Conservation (phyloP, 2,797 vertebrate genomes). For the Bryconaethiops microstoma region DNA sequence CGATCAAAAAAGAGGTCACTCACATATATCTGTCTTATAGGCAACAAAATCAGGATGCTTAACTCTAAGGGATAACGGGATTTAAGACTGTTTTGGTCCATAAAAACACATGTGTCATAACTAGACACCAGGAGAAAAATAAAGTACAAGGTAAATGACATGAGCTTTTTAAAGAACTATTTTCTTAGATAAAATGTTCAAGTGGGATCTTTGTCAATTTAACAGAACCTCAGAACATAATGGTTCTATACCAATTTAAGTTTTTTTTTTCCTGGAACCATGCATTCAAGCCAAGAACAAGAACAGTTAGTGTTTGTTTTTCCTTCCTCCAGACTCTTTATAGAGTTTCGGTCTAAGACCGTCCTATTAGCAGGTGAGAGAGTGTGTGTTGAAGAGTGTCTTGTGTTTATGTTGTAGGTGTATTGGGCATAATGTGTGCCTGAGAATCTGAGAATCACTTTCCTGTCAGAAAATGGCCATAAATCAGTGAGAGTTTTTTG, state of each 20-base stretch:
- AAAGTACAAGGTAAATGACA: too few relatives aligned
- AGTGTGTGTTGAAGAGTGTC: not conserved
- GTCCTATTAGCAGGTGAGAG: not conserved
- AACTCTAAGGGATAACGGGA: too few relatives aligned
- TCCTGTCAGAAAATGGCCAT: constrained; percentile 11
- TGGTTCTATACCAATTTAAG: not conserved
- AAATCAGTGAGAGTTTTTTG: constrained; percentile 20
- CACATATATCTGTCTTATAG: too few relatives aligned
- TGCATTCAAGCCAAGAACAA: not conserved
- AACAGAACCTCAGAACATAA: not conserved
- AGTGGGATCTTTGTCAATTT: not conserved
- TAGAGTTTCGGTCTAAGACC: not conserved
- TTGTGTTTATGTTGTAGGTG: not conserved
- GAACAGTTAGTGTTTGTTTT: not conserved
- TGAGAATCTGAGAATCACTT: not conserved
- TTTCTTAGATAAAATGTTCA: not conserved
- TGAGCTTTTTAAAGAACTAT: not conserved
- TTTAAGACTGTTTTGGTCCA: too few relatives aligned
- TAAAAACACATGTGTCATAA: too few relatives aligned
- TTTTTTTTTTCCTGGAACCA: not conserved
- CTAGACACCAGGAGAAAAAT: too few relatives aligned
- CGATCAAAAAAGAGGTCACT: too few relatives aligned
- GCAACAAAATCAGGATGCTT: too few relatives aligned
- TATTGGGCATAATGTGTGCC: not conserved
- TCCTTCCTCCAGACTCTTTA: not conserved